Conservation (phyloP, 1,140 invertebrate species). For the Drosophila pseudoobscura region DNA sequence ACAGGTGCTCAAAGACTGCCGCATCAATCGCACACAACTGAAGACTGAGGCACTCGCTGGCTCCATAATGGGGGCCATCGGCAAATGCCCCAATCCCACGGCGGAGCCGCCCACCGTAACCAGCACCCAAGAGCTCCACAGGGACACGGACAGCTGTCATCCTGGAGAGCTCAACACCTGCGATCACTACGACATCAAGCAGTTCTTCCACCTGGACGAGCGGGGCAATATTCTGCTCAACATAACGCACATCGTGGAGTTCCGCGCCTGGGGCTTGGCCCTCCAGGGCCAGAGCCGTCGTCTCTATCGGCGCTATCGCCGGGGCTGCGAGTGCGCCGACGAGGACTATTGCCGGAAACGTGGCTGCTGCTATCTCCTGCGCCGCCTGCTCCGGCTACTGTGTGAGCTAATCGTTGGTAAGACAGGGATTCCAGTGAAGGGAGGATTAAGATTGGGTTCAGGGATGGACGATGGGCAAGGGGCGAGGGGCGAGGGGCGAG, state of each 20-base stretch:
- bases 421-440: slow-evolving; percentile 9
- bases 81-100: slow-evolving; percentile 64
- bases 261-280: slow-evolving; percentile 59
- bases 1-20: slow-evolving; percentile 77
- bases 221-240: slow-evolving; percentile 81
- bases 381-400: slow-evolving; percentile 46
- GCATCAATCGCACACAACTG: slow-evolving; percentile 74
- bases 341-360: slow-evolving; percentile 43
- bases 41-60: slow-evolving; percentile 80
- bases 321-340: slow-evolving; percentile 61
- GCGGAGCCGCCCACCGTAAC: slow-evolving; percentile 11
- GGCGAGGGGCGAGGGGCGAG: background rate
- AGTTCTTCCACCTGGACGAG: slow-evolving; percentile 81
- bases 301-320: slow-evolving; percentile 72
- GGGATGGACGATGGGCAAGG: background rate
- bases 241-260: slow-evolving; percentile 75
- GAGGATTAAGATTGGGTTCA: too few species aligned
- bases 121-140: background rate
- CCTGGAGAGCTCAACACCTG: slow-evolving; percentile 68
- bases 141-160: slow-evolving; percentile 56
- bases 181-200: slow-evolving; percentile 81
- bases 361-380: slow-evolving; percentile 49
- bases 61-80: slow-evolving; percentile 80
- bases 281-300: slow-evolving; percentile 60
- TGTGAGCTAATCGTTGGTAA: slow-evolving; percentile 65